Evolutionary conservation across 1,140 invertebrate genomes (phyloP).

Genomic region (Atta texana): DNA sequence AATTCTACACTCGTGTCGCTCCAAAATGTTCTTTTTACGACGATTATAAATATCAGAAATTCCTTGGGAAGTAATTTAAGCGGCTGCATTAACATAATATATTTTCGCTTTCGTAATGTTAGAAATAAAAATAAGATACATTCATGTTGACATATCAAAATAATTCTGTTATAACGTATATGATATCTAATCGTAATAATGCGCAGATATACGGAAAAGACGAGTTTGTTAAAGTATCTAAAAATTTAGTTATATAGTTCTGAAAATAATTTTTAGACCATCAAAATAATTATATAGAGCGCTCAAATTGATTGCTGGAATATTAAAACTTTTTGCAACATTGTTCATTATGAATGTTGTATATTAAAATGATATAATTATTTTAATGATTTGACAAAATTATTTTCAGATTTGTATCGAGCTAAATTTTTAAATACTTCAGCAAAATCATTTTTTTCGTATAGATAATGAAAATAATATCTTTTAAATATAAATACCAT

Average conservation of each 20-base stretch:
- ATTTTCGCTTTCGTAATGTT: background rate
- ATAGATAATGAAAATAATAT: background rate
- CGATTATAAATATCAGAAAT: constrained; percentile 37
- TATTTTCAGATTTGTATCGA: no score
- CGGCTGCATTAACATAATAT: background rate
- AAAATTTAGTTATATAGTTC: no score
- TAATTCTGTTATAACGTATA: background rate
- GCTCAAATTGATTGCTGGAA: no score
- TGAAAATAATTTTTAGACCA: no score
- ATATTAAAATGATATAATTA: no score
- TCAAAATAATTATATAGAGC: no score
- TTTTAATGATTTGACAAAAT: no score
- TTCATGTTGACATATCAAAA: background rate
- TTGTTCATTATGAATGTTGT: no score
- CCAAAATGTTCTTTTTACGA: constrained; percentile 18
- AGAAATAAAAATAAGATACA: constrained; percentile 20
- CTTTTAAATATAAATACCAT: background rate
- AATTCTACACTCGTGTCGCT: constrained; percentile 52
- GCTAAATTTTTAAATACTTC: no score
- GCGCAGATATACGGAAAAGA: background rate
- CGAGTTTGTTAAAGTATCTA: no score
- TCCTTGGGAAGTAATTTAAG: constrained; percentile 26
- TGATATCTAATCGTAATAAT: background rate
- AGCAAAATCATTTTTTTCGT: no score
- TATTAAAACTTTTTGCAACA: no score